Base-by-base conservation (phyloP, 2,888 invertebrate species). In the Lypha dubia region DNA sequence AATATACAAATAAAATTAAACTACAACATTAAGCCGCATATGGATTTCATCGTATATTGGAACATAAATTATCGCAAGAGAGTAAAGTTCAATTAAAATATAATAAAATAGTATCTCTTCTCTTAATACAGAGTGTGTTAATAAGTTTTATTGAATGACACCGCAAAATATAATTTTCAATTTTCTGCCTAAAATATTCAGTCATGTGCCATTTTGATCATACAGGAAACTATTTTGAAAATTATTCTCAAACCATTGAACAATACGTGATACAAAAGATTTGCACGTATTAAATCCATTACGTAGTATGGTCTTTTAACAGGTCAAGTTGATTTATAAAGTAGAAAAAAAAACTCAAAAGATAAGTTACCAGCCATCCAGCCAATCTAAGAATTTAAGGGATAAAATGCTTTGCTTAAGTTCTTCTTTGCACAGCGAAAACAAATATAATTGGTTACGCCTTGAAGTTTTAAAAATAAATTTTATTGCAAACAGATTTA, bases 401-500 rank as follows among this genome's bases (percentile, higher is more conserved):
- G 60, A 46, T 41, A n/a, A 75, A 75, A 46, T 24, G 20, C n/a
- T 58, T 63, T 46, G 15, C 7, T 38, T 67, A 1, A 11, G 0
- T 15, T 51, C 15, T n/a, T 20, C 7, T n/a, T 11, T 5, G 8
- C 41, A 8, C 8, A 22, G 13, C 20, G 35, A 20, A 35, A 63
- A 51, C 71, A 81, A 74, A 86, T 65, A 44, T 87, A 86, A 87
- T 87, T 87, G 87, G 87, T 86, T 86, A 87, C 86, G 87, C 87
- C 87, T 86, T 84, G 85, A 82, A n/a, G 67, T 84, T 86, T 76
- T 65, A 60, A 49, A 79, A 80, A 80, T 76, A 80, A 76, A 76
- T 70, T 79, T 70, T 79, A 60, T 75, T 74, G 58, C 68, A 74
- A 53, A 67, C 63, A 65, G 38, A 73, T 68, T 58, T 68, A 38